Percentiles rank a stretch among this genome's conserved stretches.
phyloP scores from a whole-genome alignment of 2,888 invertebrate genomes.

The Drosophila cyrtoloma region DNA sequence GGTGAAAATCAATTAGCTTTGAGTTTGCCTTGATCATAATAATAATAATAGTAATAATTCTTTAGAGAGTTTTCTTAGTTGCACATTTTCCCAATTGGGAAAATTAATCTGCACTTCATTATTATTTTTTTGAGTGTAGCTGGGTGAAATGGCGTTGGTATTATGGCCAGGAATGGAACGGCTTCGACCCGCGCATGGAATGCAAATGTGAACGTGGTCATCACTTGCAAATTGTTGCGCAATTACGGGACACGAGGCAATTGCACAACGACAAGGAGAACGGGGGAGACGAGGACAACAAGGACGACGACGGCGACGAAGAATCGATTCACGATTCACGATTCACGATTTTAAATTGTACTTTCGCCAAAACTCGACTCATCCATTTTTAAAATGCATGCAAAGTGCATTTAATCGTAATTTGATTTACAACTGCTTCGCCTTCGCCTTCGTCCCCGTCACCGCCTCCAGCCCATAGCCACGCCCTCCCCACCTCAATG shows the following conservation, averaged over 20 bases:
- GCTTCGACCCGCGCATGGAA: background rate
- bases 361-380: conserved; percentile 44
- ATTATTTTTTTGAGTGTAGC: background rate
- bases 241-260: conserved; percentile 31
- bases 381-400: conserved; percentile 63
- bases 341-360: conserved; percentile 46
- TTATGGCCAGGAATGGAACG: background rate
- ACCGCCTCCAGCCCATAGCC: no score
- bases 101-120: background rate
- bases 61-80: background rate
- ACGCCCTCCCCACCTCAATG: conserved; percentile 5
- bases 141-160: background rate
- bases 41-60: background rate
- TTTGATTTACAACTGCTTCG: conserved; percentile 38
- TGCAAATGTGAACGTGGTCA: background rate
- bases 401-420: conserved; percentile 68
- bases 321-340: background rate
- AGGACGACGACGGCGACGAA: background rate
- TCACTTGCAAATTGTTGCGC: conserved; percentile 30
- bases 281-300: background rate
- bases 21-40: background rate
- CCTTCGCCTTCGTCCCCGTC: background rate
- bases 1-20: background rate
- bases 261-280: background rate
- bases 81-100: background rate